Base-by-base conservation (phyloP, 2,888 invertebrate genomes). In the Margaritifera margaritifera region DNA sequence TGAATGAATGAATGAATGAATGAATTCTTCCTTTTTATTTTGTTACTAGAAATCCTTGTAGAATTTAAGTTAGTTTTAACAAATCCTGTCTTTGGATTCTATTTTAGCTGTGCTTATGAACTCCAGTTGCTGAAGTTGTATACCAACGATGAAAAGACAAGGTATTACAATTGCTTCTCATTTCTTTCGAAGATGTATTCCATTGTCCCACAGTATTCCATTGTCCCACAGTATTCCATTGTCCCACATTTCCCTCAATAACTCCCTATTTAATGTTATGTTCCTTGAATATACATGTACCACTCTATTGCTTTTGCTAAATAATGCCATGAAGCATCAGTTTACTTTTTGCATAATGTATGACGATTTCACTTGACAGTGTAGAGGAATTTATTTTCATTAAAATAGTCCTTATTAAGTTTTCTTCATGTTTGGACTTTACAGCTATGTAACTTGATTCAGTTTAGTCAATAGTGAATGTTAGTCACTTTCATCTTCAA, bases 81-180 rank as follows among this genome's bases (percentile, higher is more conserved):
- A 56, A 20, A 18, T 15, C 42, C 55, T n/a, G 27, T 20, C 25
- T 42, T 19, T 62, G 54, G 53, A 52, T 50, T 59, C 58, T 66
- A 22, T 27, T 81, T 79, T 57, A 85, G 85, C 50, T 82, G 77
- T 71, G 71, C 77, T 6, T 80, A 80, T 80, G 80, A 83, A 64
- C 65, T 84, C 52, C 62, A 73, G 20, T 62, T 91, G 64, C 87
- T 96, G 8, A 92, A 93, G 82, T 91, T 95, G 25, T 96, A 95
- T 85, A 93, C 93, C 74, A 97, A 97, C 89, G 96, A 96, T 82
- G 95, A 96, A 80, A 92, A 92, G 69, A 94, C 95, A 5, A 93
- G 87, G 85, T 86, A 66, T 42, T 42, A 42, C 42, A 42, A 42
- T 19, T 61, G 27, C 22, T 24, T 53, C 22, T 59, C 15, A 31